These are phyloP conservation scores for Chaenocephalus aceratus DNA, from an alignment of 2,113 vertebrate species.

Conservation along the genomic window DNA sequence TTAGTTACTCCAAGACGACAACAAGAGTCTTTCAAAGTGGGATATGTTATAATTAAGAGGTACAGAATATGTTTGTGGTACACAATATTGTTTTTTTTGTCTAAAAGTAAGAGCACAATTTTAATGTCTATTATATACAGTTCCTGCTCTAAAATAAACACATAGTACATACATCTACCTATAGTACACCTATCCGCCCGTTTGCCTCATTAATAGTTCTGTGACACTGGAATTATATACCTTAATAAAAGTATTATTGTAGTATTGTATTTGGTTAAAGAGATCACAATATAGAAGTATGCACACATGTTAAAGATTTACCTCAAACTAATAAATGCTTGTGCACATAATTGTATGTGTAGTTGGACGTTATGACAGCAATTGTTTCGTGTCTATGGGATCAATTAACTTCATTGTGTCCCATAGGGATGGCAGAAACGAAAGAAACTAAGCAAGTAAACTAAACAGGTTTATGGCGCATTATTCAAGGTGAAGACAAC, in stretches of 20 bases:
- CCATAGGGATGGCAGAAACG: no score
- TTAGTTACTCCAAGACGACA: not conserved
- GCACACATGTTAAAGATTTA: no score
- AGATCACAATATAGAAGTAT: no score
- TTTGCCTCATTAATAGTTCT: not conserved
- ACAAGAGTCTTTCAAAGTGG: not conserved
- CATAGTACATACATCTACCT: not conserved
- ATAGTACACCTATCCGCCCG: not conserved
- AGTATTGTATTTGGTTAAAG: no score
- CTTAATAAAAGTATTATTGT: no score
- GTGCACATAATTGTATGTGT: no score
- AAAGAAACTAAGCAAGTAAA: no score
- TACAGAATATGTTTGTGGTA: not conserved
- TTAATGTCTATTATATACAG: not conserved
- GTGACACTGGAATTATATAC: not conserved
- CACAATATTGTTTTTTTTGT: not conserved
- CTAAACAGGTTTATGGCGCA: no score
- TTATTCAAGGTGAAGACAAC: no score
- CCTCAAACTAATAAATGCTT: no score
- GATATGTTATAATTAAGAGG: not conserved
- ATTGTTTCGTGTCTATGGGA: not conserved
- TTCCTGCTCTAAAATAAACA: not conserved
- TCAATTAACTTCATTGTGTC: no score
- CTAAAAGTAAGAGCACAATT: not conserved
- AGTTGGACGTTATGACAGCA: no score